Evolutionary conservation across 1,140 invertebrate species (phyloP).

Genomic region (Drosophila nigromelanica): DNA sequence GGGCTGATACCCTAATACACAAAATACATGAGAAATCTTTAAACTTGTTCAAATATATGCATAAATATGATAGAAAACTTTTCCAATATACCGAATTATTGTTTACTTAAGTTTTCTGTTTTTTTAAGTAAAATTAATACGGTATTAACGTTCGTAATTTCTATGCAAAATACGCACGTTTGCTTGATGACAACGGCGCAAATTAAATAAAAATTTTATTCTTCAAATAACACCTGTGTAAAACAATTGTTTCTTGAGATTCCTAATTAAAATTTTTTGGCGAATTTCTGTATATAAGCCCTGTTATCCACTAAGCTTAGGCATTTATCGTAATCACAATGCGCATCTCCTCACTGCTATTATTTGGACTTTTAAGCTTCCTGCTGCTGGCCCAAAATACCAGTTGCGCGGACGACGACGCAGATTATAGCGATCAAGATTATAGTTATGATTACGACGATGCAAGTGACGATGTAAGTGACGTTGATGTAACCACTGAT

Average conservation of each 20-base stretch:
- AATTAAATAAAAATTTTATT: background rate
- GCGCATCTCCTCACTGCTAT: slow-evolving; percentile 23
- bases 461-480: no score
- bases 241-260: background rate
- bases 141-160: background rate
- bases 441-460: background rate
- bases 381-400: slow-evolving; percentile 19
- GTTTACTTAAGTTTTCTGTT: background rate
- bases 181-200: background rate
- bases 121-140: background rate
- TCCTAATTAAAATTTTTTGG: background rate
- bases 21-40: no score
- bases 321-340: slow-evolving; percentile 22
- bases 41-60: no score
- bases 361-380: slow-evolving; percentile 29
- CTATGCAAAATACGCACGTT: background rate
- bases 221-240: slow-evolving; percentile 12
- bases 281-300: slow-evolving; percentile 11
- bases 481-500: background rate
- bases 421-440: background rate
- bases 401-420: background rate
- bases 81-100: background rate
- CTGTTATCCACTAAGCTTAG: background rate
- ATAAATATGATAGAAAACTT: background rate
- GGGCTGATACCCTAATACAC: no score